These are phyloP conservation scores for Nomada goodeniana DNA, from an alignment of 2,888 invertebrate genomes.

Conservation along the genomic window DNA sequence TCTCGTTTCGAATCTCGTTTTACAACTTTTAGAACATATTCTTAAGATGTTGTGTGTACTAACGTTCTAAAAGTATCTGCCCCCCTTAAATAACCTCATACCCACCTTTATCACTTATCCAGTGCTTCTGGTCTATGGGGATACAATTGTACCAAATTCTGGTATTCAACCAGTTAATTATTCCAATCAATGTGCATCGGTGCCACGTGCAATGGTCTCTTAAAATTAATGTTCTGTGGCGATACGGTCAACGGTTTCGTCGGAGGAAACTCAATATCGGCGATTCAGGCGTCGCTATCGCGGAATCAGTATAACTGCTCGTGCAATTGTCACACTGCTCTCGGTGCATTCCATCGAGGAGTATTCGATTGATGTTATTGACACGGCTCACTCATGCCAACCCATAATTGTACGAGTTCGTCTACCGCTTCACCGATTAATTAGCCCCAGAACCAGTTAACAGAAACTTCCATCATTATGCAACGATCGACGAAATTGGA, in stretches of 20 bases:
- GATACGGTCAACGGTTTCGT: neutral
- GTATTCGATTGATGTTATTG: slow-evolving; percentile 49
- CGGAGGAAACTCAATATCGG: slow-evolving; percentile 22
- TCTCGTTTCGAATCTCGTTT: too few relatives aligned
- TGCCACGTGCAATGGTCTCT: neutral
- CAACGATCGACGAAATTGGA: slow-evolving; percentile 35
- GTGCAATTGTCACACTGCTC: slow-evolving; percentile 52
- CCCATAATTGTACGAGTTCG: slow-evolving; percentile 54
- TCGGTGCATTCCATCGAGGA: slow-evolving; percentile 45
- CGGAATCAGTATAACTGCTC: slow-evolving; percentile 48
- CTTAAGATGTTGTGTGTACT: too few relatives aligned
- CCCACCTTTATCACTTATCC: neutral
- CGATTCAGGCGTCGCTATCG: slow-evolving; percentile 42
- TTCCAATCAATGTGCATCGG: neutral
- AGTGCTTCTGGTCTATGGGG: neutral
- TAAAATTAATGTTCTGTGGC: slow-evolving; percentile 5
- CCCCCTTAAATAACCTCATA: neutral
- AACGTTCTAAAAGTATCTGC: too few relatives aligned
- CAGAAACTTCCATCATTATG: slow-evolving; percentile 49
- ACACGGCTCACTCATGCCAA: slow-evolving; percentile 38
- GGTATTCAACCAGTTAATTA: neutral
- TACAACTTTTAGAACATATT: too few relatives aligned
- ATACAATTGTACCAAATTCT: neutral
- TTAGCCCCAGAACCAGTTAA: slow-evolving; percentile 48
- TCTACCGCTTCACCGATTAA: slow-evolving; percentile 56